Evolutionary conservation across 2,113 vertebrate species (phyloP).

Genomic region (Charadrius vociferus): DNA sequence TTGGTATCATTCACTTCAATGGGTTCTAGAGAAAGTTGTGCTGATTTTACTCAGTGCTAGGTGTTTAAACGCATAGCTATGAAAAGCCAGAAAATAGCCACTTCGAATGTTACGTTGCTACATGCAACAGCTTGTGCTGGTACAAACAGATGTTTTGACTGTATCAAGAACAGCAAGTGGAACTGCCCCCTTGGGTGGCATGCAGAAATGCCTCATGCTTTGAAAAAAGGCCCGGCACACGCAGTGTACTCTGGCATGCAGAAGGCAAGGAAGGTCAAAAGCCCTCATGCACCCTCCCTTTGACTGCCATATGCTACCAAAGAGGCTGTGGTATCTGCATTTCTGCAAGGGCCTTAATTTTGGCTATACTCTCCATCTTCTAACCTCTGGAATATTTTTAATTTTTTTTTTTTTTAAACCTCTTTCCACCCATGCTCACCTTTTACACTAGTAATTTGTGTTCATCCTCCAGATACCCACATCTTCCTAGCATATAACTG

Average conservation of each 20-base stretch:
- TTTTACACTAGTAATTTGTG: background rate
- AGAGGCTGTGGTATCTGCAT: too few species aligned
- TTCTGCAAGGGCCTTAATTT: too few species aligned
- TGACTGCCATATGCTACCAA: background rate
- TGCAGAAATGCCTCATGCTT: background rate
- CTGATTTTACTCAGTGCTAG: background rate
- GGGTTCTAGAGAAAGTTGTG: background rate
- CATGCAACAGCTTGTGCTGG: background rate
- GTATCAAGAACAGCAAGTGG: background rate
- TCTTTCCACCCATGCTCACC: background rate
- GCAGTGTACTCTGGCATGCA: rapidly evolving
- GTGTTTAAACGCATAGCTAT: background rate
- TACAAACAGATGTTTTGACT: background rate
- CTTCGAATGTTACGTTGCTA: rapidly evolving
- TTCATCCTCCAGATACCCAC: background rate
- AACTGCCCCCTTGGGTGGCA: background rate
- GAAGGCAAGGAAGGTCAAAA: background rate
- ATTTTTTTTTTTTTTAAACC: background rate
- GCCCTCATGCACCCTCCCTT: background rate
- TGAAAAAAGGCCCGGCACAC: rapidly evolving
- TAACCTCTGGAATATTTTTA: background rate
- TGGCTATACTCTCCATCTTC: background rate
- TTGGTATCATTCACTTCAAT: background rate
- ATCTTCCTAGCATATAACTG: background rate
- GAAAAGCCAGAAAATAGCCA: background rate